A percentile compares a stretch with the other conserved stretches of the same genome.
Evolutionary conservation across 2,797 vertebrate genomes (phyloP).

Genomic region (Staurois parvus): DNA sequence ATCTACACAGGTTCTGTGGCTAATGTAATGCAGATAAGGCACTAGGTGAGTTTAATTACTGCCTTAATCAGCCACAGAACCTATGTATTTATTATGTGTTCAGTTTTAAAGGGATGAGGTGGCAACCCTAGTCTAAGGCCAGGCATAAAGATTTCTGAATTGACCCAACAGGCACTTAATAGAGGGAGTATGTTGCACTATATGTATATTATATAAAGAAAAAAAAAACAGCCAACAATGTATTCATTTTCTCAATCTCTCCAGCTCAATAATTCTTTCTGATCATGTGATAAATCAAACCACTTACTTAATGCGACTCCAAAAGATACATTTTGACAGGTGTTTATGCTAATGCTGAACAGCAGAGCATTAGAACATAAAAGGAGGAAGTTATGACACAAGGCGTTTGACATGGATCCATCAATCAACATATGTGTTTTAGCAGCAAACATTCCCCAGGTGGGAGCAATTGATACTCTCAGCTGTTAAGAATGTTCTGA

Average conservation of each 20-base stretch:
- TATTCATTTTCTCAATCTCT: not conserved
- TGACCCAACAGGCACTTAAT: too few relatives aligned
- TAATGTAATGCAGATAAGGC: too few relatives aligned
- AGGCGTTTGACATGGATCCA: not conserved
- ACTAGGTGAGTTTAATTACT: too few relatives aligned
- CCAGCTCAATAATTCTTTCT: not conserved
- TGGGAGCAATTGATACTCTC: not conserved
- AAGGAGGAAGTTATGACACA: not conserved
- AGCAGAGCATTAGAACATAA: not conserved
- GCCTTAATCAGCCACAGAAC: too few relatives aligned
- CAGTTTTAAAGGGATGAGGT: too few relatives aligned
- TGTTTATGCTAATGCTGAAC: conserved; percentile 33
- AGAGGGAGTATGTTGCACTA: too few relatives aligned
- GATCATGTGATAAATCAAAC: conserved; percentile 32
- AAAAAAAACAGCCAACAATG: too few relatives aligned
- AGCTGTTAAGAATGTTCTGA: not conserved
- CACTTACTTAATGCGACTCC: not conserved
- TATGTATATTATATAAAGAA: too few relatives aligned
- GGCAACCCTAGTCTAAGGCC: too few relatives aligned
- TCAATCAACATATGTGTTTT: conserved; percentile 40
- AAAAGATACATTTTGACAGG: conserved; percentile 32
- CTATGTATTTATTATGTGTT: too few relatives aligned
- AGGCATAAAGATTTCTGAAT: too few relatives aligned
- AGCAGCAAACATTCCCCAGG: conserved; percentile 33
- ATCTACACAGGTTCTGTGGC: too few relatives aligned